Conservation (phyloP, 2,113 vertebrate genomes). For the Acanthochromis polyacanthus region DNA sequence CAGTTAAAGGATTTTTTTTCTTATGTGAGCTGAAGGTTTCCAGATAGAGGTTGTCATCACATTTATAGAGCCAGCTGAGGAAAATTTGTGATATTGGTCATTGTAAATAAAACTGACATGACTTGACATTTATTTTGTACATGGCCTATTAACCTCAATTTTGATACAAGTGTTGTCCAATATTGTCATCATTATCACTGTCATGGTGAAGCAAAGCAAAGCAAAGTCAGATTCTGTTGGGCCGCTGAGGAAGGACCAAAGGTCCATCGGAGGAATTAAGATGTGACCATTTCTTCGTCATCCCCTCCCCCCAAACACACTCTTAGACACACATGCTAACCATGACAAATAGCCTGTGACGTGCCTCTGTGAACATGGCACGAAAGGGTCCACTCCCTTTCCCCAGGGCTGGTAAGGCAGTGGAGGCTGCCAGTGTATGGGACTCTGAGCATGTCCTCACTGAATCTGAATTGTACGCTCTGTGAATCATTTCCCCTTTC, state of each 20-base stretch:
- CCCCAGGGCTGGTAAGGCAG: conserved; percentile 53
- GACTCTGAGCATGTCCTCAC: conserved; percentile 29
- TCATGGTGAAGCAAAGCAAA: neutral
- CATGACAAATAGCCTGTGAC: conserved; percentile 84
- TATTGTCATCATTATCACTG: neutral
- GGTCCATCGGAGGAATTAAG: conserved; percentile 58
- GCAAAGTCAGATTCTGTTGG: neutral
- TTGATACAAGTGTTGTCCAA: neutral
- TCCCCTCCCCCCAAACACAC: conserved; percentile 62
- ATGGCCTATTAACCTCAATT: neutral
- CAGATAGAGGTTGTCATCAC: neutral
- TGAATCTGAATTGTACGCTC: conserved; percentile 7
- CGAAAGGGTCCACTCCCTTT: conserved; percentile 76
- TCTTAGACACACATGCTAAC: conserved; percentile 55
- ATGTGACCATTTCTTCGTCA: conserved; percentile 66
- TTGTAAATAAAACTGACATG: neutral
- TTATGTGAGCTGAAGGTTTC: no score
- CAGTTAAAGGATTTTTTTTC: no score
- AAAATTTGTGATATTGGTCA: neutral
- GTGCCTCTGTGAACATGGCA: conserved; percentile 79
- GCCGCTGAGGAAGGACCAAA: conserved; percentile 10
- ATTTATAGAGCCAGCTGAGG: no score
- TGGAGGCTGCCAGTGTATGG: conserved; percentile 5
- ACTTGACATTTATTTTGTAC: neutral
- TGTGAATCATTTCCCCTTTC: conserved; percentile 11